Base-by-base conservation (phyloP, 1,140 invertebrate species). In the Anoplolepis gracilipes region DNA sequence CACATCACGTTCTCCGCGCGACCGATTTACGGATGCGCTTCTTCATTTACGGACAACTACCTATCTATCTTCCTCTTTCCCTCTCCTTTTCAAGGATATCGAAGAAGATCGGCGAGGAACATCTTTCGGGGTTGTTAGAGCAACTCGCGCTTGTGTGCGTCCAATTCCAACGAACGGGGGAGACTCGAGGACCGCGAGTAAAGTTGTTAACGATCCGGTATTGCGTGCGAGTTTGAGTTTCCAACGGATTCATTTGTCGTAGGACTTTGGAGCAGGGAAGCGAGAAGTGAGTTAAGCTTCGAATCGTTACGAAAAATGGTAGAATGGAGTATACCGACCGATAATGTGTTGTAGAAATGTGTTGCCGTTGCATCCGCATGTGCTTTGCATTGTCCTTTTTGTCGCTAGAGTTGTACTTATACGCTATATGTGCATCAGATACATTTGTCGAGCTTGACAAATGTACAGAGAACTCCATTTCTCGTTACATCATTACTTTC, bases 101-200 rank as follows among this genome's bases (percentile, higher is more conserved):
- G 69, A 64, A 57, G 65, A 55, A 79, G 82, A 89, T 89, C 76
- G 87, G 36, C n/a, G 46, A 11, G 10, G 11, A 33, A 87, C 67
- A 79, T 75, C 75, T 72, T 19, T n/a, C 55, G 57, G 1, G 10
- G 28, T 69, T 85, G 30, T 64, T 79, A 42, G 19, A 46, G 16
- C 46, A 39, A 28, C 28, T 61, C 59, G 73, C 57, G 46, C 25
- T 49, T 16, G 46, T 46, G 42, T 19, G 46, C 75, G 25, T 59
- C 28, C 70, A 55, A 49, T 64, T 53, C 55, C 64, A 33, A 64
- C 30, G 64, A 39, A 25, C 55, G 65, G 11, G 16, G 11, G 7
- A n/a, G n/a, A 22, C 5, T 11, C 22, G 19, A 19, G 30, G 49
- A 59, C 36, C 11, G 8, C 42, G 46, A 46, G 67, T 36, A 28